Evolutionary conservation across 2,797 vertebrate species (phyloP), one percentile per base, ranked within the genome.

Genomic region (Anguilla megastoma): DNA sequence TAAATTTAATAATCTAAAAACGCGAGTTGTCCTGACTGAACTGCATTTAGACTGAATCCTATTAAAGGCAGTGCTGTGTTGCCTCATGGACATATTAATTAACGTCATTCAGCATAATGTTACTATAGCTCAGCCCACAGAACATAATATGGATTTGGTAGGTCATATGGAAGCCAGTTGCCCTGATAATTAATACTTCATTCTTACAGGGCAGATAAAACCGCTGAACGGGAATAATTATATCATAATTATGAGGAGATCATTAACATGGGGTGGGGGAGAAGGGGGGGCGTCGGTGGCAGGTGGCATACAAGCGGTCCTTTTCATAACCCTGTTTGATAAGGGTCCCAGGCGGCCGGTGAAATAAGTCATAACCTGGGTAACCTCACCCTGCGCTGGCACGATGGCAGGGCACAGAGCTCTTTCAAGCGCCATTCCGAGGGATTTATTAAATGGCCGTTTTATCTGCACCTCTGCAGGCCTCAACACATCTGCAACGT

Each of bases 371-470:
- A 21, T 5, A 63, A 63, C 21, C 21, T n/a, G 21, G 24, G 5
- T 27, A 8, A 66, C 21, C 60, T 24, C 21, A 36, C 27, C 56
- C 36, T 45, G 56, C 21, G 18, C 21, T 36, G 24, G n/a, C 27
- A 14, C 69, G 79, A 69, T 21, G 48, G 30, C 21, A 27, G 24
- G 3, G 5, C 60, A 36, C 45, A 33, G 76, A 48, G 36, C 63
- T 66, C 76, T 33, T 69, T 33, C n/a, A 18, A 82, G 60, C 69
- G 69, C 86, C 56, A 58, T 54, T 83, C 45, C 2, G 0, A 76
- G 88, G 48, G 79, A 84, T 83, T 89, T 74, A 52, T 41, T 71
- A 89, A 89, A 71, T 60, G 63, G 45, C 5, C 88, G 10, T 82
- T 88, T 86, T 69, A 88, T 86, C 88, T 21, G 12, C 80, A 74